Conservation (phyloP, 2,888 invertebrate species). For the Uropetala carovei region DNA sequence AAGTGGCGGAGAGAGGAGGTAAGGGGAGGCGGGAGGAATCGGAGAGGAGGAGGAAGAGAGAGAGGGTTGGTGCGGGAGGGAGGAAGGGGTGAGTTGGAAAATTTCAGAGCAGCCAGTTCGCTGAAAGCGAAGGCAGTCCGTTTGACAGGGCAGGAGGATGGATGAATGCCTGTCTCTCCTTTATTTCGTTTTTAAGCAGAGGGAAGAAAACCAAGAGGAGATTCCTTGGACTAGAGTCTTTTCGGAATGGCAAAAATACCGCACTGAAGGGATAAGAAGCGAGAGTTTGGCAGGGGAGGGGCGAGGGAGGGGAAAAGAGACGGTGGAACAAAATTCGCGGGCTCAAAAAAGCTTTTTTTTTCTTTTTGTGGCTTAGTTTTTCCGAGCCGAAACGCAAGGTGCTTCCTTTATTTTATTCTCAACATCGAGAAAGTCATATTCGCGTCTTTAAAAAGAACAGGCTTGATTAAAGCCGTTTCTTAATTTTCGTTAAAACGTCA, state of each 20-base stretch:
- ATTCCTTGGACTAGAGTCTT: neutral
- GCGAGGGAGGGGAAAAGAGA: neutral
- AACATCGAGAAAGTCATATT: neutral
- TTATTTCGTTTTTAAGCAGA: conserved; percentile 20
- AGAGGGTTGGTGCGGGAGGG: neutral
- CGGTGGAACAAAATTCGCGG: no score
- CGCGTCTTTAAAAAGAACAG: neutral
- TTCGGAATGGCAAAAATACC: conserved; percentile 12
- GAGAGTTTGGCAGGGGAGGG: neutral
- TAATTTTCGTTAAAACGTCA: no score
- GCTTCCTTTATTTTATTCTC: neutral
- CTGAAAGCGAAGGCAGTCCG: conserved; percentile 23
- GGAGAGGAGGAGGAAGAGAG: conserved; percentile 2
- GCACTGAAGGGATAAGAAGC: neutral
- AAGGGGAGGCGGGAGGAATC: neutral
- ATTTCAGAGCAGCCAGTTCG: conserved; percentile 31
- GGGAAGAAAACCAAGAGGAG: neutral
- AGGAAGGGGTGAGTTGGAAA: neutral
- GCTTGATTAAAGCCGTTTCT: no score
- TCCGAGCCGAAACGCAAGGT: neutral
- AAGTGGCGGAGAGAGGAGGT: neutral
- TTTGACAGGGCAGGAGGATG: conserved; percentile 27
- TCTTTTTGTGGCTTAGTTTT: neutral
- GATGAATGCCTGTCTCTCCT: conserved; percentile 8
- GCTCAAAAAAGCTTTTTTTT: neutral